These are phyloP conservation scores for Aspiorhynchus laticeps DNA, from an alignment of 2,113 vertebrate genomes.

Conservation along the genomic window DNA sequence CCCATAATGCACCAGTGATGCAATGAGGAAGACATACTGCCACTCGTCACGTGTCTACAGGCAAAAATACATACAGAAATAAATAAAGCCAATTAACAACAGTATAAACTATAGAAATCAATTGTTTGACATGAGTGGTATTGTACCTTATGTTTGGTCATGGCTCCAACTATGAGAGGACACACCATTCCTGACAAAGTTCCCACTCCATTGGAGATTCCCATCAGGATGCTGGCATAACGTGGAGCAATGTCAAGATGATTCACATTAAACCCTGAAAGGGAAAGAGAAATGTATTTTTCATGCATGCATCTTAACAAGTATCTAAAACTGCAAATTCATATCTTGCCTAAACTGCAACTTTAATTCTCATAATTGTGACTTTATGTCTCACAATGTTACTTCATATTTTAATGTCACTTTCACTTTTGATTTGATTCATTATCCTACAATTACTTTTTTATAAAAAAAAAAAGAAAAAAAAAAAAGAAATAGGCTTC, in stretches of 20 bases:
- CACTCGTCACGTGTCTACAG: conserved; percentile 89
- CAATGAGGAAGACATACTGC: conserved; percentile 91
- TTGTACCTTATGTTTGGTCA: conserved; percentile 94
- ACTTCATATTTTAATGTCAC: background rate
- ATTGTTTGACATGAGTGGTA: background rate
- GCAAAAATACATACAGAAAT: background rate
- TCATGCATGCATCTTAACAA: background rate
- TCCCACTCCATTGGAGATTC: conserved; percentile 92
- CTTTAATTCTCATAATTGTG: background rate
- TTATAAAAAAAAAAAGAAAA: background rate
- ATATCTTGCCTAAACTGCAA: background rate
- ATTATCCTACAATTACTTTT: background rate
- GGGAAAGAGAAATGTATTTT: background rate
- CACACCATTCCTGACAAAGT: conserved; percentile 94
- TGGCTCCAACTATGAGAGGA: conserved; percentile 90
- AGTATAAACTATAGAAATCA: background rate
- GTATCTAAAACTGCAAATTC: background rate
- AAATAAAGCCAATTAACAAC: background rate
- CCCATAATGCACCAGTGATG: conserved; percentile 83
- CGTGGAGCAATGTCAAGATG: conserved; percentile 92
- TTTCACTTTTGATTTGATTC: background rate
- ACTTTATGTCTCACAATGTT: background rate
- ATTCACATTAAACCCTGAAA: conserved; percentile 89
- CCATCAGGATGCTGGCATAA: conserved; percentile 94
- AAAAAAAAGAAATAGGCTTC: background rate